Conservation (phyloP, 2,113 vertebrate genomes). For the Tursiops truncatus region DNA sequence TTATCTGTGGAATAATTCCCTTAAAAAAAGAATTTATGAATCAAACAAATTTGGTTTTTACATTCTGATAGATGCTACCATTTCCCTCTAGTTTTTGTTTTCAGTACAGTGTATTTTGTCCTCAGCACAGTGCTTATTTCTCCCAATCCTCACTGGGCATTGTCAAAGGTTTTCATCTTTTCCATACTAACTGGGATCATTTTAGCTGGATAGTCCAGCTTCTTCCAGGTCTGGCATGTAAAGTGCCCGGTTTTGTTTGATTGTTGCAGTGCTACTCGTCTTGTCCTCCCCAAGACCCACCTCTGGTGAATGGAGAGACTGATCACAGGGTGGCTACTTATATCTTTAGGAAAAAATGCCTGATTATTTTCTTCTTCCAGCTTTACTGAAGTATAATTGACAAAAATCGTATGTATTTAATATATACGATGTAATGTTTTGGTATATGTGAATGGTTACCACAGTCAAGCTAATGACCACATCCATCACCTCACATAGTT, state of each 20-base stretch:
- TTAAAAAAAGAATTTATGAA: background rate
- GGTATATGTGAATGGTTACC: background rate
- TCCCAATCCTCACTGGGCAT: background rate
- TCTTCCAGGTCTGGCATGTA: background rate
- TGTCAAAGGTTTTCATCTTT: background rate
- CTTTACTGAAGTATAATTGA: background rate
- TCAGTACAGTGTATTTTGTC: background rate
- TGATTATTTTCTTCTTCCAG: background rate
- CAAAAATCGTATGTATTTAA: background rate
- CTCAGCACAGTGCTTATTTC: background rate
- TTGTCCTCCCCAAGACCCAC: background rate
- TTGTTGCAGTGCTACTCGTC: background rate
- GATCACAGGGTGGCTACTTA: background rate
- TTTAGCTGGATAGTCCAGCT: background rate
- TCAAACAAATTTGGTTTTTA: background rate
- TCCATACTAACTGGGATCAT: background rate
- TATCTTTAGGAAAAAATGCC: background rate
- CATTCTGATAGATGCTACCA: background rate
- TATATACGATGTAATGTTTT: background rate
- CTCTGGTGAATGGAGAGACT: background rate
- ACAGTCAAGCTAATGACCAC: background rate
- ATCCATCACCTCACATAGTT: background rate
- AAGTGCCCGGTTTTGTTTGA: background rate
- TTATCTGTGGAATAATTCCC: conserved; percentile 3
- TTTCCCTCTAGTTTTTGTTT: conserved; percentile 8